A percentile compares a stretch with the other conserved stretches of the same genome.
These are phyloP conservation scores for Eidolon dupreanum DNA, from an alignment of 2,797 vertebrate genomes.

Conservation along the genomic window DNA sequence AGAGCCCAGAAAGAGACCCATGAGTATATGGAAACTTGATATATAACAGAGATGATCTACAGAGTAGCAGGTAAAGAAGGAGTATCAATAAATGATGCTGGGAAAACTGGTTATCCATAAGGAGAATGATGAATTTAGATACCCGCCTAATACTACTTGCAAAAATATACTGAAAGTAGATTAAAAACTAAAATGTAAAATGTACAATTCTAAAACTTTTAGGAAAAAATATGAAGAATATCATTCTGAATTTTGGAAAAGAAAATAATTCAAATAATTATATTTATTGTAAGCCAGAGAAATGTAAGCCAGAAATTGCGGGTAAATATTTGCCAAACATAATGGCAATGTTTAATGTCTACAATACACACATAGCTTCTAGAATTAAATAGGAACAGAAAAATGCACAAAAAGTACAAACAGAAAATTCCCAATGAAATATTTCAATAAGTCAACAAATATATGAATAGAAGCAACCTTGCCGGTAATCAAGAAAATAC, in stretches of 20 bases:
- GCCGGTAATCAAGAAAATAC: neutral
- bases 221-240: neutral
- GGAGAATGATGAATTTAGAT: neutral
- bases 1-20: neutral
- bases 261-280: neutral
- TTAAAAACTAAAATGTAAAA: neutral
- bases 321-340: neutral
- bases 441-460: neutral
- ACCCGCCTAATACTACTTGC: neutral
- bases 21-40: neutral
- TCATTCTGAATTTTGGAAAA: neutral
- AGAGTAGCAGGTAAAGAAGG: neutral
- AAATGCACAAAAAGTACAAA: neutral
- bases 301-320: neutral
- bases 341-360: neutral
- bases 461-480: neutral
- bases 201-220: neutral
- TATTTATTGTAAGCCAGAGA: neutral
- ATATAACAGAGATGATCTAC: neutral
- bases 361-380: neutral
- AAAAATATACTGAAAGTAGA: neutral
- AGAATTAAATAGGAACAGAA: neutral
- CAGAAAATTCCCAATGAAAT: neutral
- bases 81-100: neutral
- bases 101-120: neutral